Evolutionary conservation across 2,113 vertebrate genomes (phyloP).

Genomic region (Cygnus atratus): DNA sequence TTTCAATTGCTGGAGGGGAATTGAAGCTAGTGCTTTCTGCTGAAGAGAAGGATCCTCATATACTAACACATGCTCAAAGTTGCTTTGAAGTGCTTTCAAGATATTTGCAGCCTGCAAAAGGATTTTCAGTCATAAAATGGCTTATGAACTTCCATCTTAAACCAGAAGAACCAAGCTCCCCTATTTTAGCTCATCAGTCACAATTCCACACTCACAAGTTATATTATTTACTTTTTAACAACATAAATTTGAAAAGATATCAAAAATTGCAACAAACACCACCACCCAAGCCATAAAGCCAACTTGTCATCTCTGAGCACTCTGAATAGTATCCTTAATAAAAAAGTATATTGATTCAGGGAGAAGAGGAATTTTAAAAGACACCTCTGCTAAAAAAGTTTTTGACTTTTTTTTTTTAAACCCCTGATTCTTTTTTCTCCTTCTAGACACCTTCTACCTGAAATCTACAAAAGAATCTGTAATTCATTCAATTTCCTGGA

Average conservation of each 20-base stretch:
- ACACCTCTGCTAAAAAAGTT: not conserved
- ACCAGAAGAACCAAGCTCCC: not conserved
- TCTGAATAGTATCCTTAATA: not conserved
- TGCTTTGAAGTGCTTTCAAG: slow-evolving; percentile 85
- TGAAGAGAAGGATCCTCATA: slow-evolving; percentile 88
- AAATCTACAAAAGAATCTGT: not conserved
- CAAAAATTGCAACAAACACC: not conserved
- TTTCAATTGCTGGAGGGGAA: slow-evolving; percentile 84
- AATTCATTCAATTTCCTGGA: not conserved
- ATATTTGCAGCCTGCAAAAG: slow-evolving; percentile 71
- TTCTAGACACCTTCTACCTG: not conserved
- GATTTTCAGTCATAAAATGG: slow-evolving; percentile 20
- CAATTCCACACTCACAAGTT: not conserved
- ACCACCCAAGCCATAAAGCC: not conserved
- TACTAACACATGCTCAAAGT: slow-evolving; percentile 85
- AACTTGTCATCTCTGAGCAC: not conserved
- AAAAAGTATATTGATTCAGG: not conserved
- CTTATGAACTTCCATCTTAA: not conserved
- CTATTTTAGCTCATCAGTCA: not conserved
- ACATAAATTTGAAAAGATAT: not conserved
- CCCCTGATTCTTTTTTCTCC: not conserved
- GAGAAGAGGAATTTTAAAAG: not conserved
- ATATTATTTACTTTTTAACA: not conserved
- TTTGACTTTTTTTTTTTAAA: not conserved
- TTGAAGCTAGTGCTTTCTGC: slow-evolving; percentile 81